Conservation (phyloP, 1,140 invertebrate genomes). For the Gonatopus flavifemur region DNA sequence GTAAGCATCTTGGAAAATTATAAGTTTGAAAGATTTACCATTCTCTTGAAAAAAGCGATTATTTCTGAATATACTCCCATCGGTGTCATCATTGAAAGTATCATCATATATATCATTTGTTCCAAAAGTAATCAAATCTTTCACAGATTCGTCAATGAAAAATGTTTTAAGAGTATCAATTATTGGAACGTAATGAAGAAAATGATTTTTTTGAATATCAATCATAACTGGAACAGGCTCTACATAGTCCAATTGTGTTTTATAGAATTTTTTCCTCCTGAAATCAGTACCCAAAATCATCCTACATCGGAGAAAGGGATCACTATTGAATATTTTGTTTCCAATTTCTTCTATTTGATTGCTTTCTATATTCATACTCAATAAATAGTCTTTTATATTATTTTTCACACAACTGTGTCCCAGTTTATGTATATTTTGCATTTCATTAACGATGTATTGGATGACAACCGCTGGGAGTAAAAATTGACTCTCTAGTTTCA, state of each 20-base stretch:
- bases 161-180: constrained; percentile 24
- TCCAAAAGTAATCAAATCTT: constrained; percentile 8
- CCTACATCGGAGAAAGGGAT: too few species aligned
- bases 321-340: background rate
- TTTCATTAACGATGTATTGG: constrained; percentile 6
- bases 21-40: constrained; percentile 21
- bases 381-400: background rate
- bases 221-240: constrained; percentile 7
- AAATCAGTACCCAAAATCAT: constrained; percentile 1
- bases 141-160: constrained; percentile 22
- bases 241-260: constrained; percentile 23
- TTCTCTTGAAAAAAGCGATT: constrained; percentile 31
- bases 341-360: background rate
- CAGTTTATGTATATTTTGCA: constrained; percentile 1
- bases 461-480: constrained; percentile 7
- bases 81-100: constrained; percentile 23
- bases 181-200: constrained; percentile 34
- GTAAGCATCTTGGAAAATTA: constrained; percentile 40
- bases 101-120: constrained; percentile 2
- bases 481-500: constrained; percentile 13
- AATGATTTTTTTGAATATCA: constrained; percentile 9
- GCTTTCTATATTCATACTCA: background rate
- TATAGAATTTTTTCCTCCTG: constrained; percentile 22
- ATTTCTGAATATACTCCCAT: constrained; percentile 24
- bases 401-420: background rate